Base-by-base conservation (phyloP, 1,140 invertebrate species). In the Aphidius ervi region DNA sequence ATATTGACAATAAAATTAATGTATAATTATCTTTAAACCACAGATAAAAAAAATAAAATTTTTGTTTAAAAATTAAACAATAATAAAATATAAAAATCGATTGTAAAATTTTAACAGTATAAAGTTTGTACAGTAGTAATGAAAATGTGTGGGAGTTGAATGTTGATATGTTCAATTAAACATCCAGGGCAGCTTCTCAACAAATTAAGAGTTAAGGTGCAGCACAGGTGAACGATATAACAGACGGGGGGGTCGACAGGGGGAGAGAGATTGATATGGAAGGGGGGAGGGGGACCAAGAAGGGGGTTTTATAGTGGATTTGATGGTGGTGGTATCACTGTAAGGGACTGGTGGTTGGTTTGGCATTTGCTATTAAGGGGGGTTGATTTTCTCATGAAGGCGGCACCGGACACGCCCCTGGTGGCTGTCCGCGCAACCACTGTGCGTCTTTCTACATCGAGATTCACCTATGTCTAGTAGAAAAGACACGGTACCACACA, bases 331-430 rank as follows among this genome's bases (percentile, higher is more conserved):
- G 46, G 60, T 62, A 56, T 50, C 16, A 16, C 46, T 57, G 45
- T 61, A 55, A 53, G 57, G 54, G 54, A 58, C 60, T 60, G 70
- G 72, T 71, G 71, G 71, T 62, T 67, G 67, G 65, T 69, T 63
- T 61, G 65, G 66, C 31, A 23, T 42, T 3, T 43, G 20, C 4
- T 50, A 39, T 50, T 6, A 16, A 16, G 7, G 47, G 47, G 56
- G 67, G 65, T 65, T 67, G 67, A 64, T 67, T 58, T 63, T 47
- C 67, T 69, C 65, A 54, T 61, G 70, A 75, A 75, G 73, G 73
- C 73, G 73, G 72, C 72, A 72, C 73, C 73, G 73, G 73, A 75
- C 73, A 75, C 73, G 73, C 73, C 73, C 72, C 71, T 71, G 71
- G 71, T 72, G 70, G 65, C 66, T 68, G 70, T 72, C 65, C 71